Base-by-base conservation (phyloP, 2,113 vertebrate species). In the Hylia prasina region DNA sequence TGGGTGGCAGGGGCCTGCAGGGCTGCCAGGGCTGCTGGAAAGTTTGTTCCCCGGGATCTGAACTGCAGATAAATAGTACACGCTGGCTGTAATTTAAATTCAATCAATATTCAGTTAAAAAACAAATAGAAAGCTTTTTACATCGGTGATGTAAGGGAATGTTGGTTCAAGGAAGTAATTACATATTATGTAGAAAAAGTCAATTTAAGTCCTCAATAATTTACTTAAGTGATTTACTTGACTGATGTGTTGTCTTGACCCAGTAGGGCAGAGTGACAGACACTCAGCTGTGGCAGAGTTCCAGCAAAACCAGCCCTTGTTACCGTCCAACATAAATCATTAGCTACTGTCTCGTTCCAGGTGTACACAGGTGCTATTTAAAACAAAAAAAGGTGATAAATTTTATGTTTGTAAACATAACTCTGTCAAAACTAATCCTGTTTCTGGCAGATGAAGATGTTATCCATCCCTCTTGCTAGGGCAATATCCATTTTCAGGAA, bases 391-490 rank as follows among this genome's bases (percentile, higher is more conserved):
- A 81, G 78, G 88, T 89, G 81, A 97, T 97, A 95, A 97, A 97
- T 96, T 93, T 91, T 93, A 80, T 94, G 96, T 98, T 98, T 97
- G 97, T 97, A 98, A 98, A 98, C 97, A 98, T 96, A 95, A 94
- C 97, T 97, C 97, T 94, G 96, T 97, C 93, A 95, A 97, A 96
- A 87, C 87, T 88, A 94, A 97, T 97, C 97, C 97, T 96, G 97
- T 97, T 97, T 96, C 97, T 98, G 97, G 98, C 97, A 97, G 95
- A 98, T 98, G 97, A 96, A 95, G 94, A 98, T 97, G 97, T 98
- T 98, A 98, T 97, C 94, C 96, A 19, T 94, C n/a, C 75, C 78
- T 70, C 95, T 98, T 94, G 92, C 97, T 96, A 93, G 94, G 86
- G 94, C 87, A 96, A 93, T 61, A 89, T 56, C 83, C 37, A 37